A percentile compares a stretch with the other conserved stretches of the same genome.
Conservation (phyloP, 2,113 vertebrate species). For the Nibea coibor region DNA sequence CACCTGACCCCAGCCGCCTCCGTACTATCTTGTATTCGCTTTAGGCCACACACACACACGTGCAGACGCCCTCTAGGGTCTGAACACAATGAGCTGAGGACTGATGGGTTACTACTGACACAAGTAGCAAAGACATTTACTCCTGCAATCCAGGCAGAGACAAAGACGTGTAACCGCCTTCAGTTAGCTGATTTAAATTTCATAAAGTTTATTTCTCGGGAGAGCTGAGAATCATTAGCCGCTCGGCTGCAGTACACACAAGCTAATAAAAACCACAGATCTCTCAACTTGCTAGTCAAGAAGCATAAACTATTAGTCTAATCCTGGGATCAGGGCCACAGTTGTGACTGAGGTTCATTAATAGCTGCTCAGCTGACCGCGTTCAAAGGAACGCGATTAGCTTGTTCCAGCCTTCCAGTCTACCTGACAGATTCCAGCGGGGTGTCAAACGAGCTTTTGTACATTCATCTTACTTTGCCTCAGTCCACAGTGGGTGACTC, state of each 20-base stretch:
- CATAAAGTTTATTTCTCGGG: background rate
- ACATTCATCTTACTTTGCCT: conserved; percentile 34
- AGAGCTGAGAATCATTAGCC: conserved; percentile 13
- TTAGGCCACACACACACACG: conserved; percentile 19
- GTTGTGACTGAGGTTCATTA: conserved; percentile 65
- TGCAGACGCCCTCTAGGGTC: conserved; percentile 13
- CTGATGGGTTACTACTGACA: background rate
- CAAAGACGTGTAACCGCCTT: background rate
- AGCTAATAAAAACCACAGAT: conserved; percentile 40
- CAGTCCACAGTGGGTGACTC: conserved; percentile 20
- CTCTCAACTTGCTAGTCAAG: conserved; percentile 41
- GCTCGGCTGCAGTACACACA: conserved; percentile 18
- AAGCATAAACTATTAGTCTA: conserved; percentile 67
- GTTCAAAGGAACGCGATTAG: conserved; percentile 62
- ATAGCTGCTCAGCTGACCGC: conserved; percentile 61
- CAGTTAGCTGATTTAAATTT: background rate
- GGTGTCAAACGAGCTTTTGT: conserved; percentile 42
- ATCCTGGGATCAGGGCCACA: conserved; percentile 69
- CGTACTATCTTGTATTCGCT: conserved; percentile 35
- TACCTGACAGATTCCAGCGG: conserved; percentile 37
- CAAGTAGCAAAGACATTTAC: background rate
- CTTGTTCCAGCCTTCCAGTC: conserved; percentile 48
- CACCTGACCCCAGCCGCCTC: conserved; percentile 71
- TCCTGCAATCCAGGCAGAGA: background rate
- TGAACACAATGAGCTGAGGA: conserved; percentile 7